Conservation (phyloP, 64 coral and sea anemone genomes). For the Montipora sp. region DNA sequence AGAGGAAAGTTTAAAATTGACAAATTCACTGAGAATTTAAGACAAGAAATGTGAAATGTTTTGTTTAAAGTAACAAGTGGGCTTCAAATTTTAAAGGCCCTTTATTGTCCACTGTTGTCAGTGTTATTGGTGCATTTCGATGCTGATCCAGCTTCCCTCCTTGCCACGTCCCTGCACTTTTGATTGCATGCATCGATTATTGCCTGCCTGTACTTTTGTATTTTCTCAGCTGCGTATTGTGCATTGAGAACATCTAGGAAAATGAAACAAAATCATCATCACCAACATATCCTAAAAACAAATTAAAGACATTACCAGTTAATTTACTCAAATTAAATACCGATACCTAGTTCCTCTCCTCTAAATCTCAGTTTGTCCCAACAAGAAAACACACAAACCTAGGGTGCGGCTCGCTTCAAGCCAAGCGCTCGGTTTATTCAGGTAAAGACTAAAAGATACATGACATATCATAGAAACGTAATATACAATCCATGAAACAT, state of each 20-base stretch:
- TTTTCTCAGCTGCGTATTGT: not conserved
- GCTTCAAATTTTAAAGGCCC: constrained; percentile 1
- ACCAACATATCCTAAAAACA: not conserved
- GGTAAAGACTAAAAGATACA: too few species aligned
- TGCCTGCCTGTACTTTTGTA: not conserved
- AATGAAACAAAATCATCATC: not conserved
- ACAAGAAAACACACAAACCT: too few species aligned
- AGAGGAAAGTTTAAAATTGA: too few species aligned
- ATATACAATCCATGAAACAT: too few species aligned
- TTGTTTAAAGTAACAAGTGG: not conserved
- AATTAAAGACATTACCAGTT: not conserved
- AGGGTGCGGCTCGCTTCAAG: too few species aligned
- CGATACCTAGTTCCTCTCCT: not conserved
- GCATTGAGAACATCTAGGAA: constrained; percentile 19
- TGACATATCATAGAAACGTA: too few species aligned
- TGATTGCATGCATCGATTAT: constrained; percentile 8
- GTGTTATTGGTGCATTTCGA: not conserved
- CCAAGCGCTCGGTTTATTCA: too few species aligned
- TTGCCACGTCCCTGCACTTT: not conserved
- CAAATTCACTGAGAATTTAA: too few species aligned
- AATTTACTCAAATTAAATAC: not conserved
- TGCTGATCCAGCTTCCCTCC: not conserved
- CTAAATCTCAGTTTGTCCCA: too few species aligned
- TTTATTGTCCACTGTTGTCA: not conserved
- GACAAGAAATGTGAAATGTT: not conserved